A percentile compares a stretch with the other conserved stretches of the same genome.
phyloP scores from a whole-genome alignment of 1,140 invertebrate species.

The Pissodes strobi region DNA sequence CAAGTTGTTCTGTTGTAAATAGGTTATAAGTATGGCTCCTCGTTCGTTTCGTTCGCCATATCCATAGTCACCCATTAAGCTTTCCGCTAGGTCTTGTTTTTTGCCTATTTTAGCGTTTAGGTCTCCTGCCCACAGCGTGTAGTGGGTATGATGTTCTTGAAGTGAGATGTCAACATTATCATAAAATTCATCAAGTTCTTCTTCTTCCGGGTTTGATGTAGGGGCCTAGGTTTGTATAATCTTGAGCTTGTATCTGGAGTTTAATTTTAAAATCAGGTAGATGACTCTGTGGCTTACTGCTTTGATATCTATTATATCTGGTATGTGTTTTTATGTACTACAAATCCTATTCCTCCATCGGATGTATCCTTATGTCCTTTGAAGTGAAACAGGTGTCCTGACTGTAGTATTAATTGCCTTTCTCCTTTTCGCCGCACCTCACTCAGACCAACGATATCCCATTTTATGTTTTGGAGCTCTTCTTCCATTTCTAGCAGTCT shows the following conservation, averaged over 20 bases:
- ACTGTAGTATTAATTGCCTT: not conserved
- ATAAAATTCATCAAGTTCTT: not conserved
- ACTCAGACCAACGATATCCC: too few species aligned
- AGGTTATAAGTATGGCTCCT: not conserved
- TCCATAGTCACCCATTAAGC: not conserved
- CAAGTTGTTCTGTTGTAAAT: conserved; percentile 22
- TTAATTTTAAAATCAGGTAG: not conserved
- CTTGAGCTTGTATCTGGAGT: too few species aligned
- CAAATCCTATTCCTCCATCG: too few species aligned
- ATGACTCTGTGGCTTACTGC: not conserved
- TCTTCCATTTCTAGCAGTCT: too few species aligned
- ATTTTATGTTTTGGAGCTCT: too few species aligned
- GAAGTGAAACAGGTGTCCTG: not conserved
- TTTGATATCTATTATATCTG: not conserved
- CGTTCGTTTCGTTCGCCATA: too few species aligned
- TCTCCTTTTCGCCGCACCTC: too few species aligned
- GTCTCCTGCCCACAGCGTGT: not conserved
- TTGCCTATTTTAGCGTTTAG: not conserved
- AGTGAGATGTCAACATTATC: not conserved
- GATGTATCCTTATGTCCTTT: too few species aligned
- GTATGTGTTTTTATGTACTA: not conserved
- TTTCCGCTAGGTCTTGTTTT: not conserved
- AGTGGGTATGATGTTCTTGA: not conserved
- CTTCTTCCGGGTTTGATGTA: not conserved
- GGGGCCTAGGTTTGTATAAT: not conserved